Evolutionary conservation across 2,113 vertebrate species (phyloP).

Genomic region (Galbula dea): DNA sequence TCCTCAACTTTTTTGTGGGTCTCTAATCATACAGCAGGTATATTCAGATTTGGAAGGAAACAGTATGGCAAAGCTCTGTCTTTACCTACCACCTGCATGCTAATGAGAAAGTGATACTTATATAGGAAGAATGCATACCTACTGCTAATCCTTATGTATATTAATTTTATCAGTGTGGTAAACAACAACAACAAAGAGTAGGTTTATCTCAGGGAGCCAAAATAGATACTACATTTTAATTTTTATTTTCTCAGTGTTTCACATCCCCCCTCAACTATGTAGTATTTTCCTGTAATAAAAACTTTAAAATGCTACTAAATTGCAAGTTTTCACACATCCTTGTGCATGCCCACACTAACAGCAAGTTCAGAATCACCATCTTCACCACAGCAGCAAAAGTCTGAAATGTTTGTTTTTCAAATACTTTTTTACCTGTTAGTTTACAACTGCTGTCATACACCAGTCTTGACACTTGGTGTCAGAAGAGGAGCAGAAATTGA

Average conservation of each 20-base stretch:
- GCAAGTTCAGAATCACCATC: background rate
- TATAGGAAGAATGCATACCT: background rate
- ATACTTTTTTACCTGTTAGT: background rate
- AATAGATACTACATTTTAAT: background rate
- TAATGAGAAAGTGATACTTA: background rate
- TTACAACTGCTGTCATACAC: conserved; percentile 38
- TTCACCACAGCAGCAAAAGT: background rate
- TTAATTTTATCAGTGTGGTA: background rate
- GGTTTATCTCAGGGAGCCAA: background rate
- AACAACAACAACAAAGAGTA: background rate
- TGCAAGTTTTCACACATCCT: background rate
- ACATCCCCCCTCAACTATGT: background rate
- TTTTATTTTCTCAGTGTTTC: background rate
- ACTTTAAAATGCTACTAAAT: background rate
- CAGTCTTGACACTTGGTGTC: conserved; percentile 58
- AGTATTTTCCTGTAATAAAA: background rate
- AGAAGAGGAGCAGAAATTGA: conserved; percentile 58
- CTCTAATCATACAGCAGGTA: background rate
- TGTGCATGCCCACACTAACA: background rate
- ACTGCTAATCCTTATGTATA: background rate
- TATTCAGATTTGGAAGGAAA: background rate
- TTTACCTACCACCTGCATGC: background rate
- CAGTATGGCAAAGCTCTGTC: background rate
- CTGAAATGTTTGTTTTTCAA: background rate
- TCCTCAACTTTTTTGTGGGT: background rate